These are phyloP conservation scores for Sminthurinus aureus DNA, from an alignment of 2,888 invertebrate species.

Conservation along the genomic window DNA sequence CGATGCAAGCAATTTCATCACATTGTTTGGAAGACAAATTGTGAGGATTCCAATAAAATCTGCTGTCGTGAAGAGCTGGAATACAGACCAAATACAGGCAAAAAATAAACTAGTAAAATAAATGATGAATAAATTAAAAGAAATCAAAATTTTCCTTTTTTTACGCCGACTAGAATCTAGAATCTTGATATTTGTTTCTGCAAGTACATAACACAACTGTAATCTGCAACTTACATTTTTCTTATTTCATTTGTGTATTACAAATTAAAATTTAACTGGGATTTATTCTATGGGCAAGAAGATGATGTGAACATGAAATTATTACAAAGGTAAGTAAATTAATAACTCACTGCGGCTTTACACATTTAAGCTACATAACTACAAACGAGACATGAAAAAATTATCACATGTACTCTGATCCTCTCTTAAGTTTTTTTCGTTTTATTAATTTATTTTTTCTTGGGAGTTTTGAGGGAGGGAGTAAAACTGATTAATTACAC, in stretches of 20 bases:
- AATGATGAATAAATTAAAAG: background rate
- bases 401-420: no score
- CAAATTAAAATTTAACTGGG: no score
- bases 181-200: background rate
- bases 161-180: background rate
- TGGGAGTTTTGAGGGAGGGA: no score
- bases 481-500: no score
- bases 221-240: background rate
- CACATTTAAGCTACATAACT: no score
- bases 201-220: background rate
- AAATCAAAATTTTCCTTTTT: background rate
- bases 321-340: no score
- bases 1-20: conserved; percentile 4
- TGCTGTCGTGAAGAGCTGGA: conserved; percentile 14
- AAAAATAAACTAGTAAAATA: background rate
- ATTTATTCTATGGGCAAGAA: no score
- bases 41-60: background rate
- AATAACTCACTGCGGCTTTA: no score
- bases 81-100: background rate
- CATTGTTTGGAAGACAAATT: conserved; percentile 20
- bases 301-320: no score
- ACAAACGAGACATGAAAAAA: no score
- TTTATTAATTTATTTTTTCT: no score
- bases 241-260: background rate
- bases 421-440: no score